Evolutionary conservation across 2,888 invertebrate genomes (phyloP).

Genomic region (Corythucha ciliata): DNA sequence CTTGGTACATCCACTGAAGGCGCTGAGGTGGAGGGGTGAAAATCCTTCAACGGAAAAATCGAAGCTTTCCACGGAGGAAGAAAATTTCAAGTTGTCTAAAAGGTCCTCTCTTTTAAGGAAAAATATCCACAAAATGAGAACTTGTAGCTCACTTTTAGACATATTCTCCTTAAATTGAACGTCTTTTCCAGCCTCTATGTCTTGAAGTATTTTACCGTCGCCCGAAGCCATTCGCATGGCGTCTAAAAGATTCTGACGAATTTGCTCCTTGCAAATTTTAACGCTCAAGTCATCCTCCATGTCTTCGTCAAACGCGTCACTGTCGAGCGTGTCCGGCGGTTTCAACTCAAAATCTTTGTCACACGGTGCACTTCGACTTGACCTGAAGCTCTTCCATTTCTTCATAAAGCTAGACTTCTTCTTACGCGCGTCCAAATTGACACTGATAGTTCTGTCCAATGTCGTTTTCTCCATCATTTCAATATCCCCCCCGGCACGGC

Average conservation of each 20-base stretch:
- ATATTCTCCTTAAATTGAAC: conserved; percentile 30
- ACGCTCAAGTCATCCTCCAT: conserved; percentile 40
- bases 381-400: conserved; percentile 32
- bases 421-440: conserved; percentile 40
- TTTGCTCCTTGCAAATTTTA: conserved; percentile 49
- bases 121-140: conserved; percentile 50
- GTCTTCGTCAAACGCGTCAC: conserved; percentile 23
- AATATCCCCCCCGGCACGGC: background rate
- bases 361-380: conserved; percentile 18
- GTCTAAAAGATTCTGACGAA: conserved; percentile 63
- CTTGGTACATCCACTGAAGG: conserved; percentile 66
- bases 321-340: conserved; percentile 27
- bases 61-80: conserved; percentile 62
- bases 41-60: conserved; percentile 60
- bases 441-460: conserved; percentile 44
- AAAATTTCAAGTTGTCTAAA: conserved; percentile 51
- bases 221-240: conserved; percentile 62
- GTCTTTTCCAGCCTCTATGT: conserved; percentile 60
- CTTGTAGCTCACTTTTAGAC: conserved; percentile 12
- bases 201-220: conserved; percentile 57
- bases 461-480: conserved; percentile 37
- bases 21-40: conserved; percentile 62
- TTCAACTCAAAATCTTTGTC: conserved; percentile 19
- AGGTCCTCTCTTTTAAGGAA: conserved; percentile 61
- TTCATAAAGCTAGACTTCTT: conserved; percentile 31